Evolutionary conservation across 2,888 invertebrate species (phyloP), one percentile per base, ranked within the genome.

Genomic region (Drosophila rubida): DNA sequence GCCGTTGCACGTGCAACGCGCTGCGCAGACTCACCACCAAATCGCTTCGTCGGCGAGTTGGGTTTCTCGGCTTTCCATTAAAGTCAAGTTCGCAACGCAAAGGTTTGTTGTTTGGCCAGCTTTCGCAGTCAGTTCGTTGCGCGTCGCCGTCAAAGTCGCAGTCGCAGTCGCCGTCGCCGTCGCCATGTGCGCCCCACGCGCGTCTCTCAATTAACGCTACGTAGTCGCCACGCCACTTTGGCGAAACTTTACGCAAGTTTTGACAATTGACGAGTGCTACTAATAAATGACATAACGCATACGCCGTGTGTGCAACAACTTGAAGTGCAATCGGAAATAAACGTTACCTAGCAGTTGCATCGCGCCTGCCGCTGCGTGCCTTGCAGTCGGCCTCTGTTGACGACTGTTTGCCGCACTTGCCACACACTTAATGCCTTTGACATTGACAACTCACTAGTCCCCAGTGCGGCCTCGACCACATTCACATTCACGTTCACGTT

Each of bases 1-100:
- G 64, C 57, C 75, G 67, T 65, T 72, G 85, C 83, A 84, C 88
- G 88, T 84, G 88, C 83, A 66, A 69, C 45, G 14, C 11, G 41
- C 16, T 73, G 83, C 83, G 83, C 82, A 67, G 88, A 84, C 83
- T 84, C 83, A 84, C 88, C 83, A 70, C 49, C 46, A 13, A 13
- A 25, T 42, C 19, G 22, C 13, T 46, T 48, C 60, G 83, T 46
- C 53, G 35, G 16, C 41, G 53, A 50, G 82, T 71, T 81, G 78
- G 46, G 53, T 69, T 74, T 51, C 32, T 54, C 35, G 39, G 49
- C 69, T 48, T 75, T 80, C 69, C 74, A 55, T 39, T 63, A 16
- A 66, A 78, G 78, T 72, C 70, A 70, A 74, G 77, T 78, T 87
- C 60, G 63, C 64, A 42, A n/a, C 37, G 63, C 67, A 81, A 72